These are phyloP conservation scores for Sitophilus oryzae DNA, from an alignment of 1,140 invertebrate genomes.

Conservation along the genomic window DNA sequence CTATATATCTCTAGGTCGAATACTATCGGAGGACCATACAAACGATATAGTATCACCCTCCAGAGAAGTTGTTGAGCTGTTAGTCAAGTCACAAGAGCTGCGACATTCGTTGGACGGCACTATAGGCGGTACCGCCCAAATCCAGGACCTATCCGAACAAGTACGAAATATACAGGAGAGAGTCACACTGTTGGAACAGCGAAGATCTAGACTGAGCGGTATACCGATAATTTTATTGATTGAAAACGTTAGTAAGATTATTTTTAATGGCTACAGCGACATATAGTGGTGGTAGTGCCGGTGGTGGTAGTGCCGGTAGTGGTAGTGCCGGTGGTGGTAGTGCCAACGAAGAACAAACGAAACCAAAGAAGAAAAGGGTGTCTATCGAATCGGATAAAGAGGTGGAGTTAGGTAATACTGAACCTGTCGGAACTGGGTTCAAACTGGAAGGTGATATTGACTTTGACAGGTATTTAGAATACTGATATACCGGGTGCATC, in stretches of 20 bases:
- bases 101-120: conserved; percentile 16
- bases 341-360: neutral
- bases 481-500: no score
- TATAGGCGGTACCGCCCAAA: conserved; percentile 4
- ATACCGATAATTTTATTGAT: no score
- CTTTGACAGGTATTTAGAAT: neutral
- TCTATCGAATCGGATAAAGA: neutral
- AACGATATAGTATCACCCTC: neutral
- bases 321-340: no score
- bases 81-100: conserved; percentile 20
- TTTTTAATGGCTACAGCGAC: no score
- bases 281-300: no score
- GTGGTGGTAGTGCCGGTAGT: no score
- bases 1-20: neutral
- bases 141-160: conserved; percentile 1
- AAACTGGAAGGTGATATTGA: neutral
- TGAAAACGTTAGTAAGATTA: no score
- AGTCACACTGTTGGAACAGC: conserved; percentile 8
- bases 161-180: conserved; percentile 12
- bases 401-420: neutral
- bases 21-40: conserved; percentile 8
- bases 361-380: neutral
- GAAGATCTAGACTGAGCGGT: neutral
- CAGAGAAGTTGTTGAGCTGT: conserved; percentile 1
- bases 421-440: neutral